Base-by-base conservation (phyloP, 2,797 vertebrate species). In the Prionace glauca region DNA sequence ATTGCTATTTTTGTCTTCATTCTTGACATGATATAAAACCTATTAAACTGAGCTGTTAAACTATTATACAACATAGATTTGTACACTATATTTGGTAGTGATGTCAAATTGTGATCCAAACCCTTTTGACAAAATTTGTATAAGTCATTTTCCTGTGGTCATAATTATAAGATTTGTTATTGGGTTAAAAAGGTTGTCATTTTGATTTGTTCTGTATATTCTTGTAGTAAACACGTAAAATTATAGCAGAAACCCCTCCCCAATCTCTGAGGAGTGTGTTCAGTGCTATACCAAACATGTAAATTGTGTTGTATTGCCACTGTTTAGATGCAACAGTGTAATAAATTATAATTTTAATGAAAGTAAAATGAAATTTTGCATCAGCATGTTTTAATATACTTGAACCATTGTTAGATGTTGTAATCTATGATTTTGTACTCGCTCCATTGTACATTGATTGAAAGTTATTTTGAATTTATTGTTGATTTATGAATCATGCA, bases 1-100 rank as follows among this genome's bases (percentile, higher is more conserved):
- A 77, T n/a, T 95, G 29, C 41, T 95, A 56, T 77, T 74, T 77
- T 20, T 95, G 45, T 95, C 14, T 95, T 95, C 22, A 72, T 50
- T 77, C 72, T 56, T 56, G 71, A 77, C 29, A 45, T 9, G 74
- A 32, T 94, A 45, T 14, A n/a, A 65, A 29, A 41, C 0, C 41
- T n/a, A 41, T 36, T 67, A 22, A 10, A 67, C 9, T 92, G 16
- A 24, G 16, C 88, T 65, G 5, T 41, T 45, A 60, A 88, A 56
- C 26, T 60, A 88, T 32, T 90, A 60, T 18, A 45, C 41, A 84
- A 67, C 18, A 69, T 41, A 69, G 90, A 50, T 8, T 67, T 92
- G n/a, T 41, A 24, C 60, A n/a, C 32, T n/a, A 67, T 16, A n/a
- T 62, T 90, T 74, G 24, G 71, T n/a, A 32, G 67, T 26, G 45